These are phyloP conservation scores for Suncus etruscus DNA, from an alignment of 2,113 vertebrate genomes.

Conservation along the genomic window DNA sequence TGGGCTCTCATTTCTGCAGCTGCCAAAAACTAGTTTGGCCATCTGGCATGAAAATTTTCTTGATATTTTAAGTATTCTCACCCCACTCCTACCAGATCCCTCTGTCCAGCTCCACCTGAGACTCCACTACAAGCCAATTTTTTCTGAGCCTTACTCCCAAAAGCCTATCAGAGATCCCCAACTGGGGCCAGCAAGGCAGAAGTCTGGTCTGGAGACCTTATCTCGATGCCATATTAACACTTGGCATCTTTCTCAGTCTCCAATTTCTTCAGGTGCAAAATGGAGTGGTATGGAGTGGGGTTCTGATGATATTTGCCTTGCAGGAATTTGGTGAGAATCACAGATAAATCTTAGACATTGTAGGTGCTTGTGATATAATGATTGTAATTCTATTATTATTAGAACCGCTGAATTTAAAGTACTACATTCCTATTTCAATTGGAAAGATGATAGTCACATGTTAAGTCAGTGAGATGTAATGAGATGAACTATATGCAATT, in stretches of 20 bases:
- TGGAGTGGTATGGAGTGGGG: background rate
- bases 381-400: background rate
- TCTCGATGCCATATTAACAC: background rate
- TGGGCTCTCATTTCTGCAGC: conserved; percentile 24
- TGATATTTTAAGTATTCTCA: background rate
- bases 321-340: background rate
- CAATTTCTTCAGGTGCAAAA: background rate
- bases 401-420: background rate
- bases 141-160: background rate
- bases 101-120: background rate
- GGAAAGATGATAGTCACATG: background rate
- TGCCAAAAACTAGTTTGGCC: background rate
- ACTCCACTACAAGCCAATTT: background rate
- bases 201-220: background rate
- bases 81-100: background rate
- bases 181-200: accelerated
- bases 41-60: background rate
- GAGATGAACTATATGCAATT: background rate
- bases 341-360: background rate
- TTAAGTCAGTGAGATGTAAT: background rate
- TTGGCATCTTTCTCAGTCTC: background rate
- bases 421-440: background rate
- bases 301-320: background rate
- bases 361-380: background rate
- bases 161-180: background rate